Conservation (phyloP, 92 coral and sea anemone species). For the Epizoanthus illoricatus region DNA sequence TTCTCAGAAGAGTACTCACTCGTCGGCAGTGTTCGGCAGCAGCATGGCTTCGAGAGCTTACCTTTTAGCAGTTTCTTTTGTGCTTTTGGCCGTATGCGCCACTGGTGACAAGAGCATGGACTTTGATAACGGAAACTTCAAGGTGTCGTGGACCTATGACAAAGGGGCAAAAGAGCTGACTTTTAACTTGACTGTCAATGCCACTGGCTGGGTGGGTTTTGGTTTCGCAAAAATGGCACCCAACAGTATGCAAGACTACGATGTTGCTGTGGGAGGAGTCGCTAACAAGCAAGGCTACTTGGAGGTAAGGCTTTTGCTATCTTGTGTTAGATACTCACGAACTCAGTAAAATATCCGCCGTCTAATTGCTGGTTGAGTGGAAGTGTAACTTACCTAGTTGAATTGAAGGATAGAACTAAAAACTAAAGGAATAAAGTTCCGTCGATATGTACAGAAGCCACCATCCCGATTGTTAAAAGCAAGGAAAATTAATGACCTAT, state of each 20-base stretch:
- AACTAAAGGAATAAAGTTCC: too few species aligned
- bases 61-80: background rate
- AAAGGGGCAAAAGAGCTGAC: background rate
- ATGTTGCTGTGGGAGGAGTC: constrained; percentile 10
- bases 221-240: constrained; percentile 12
- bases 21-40: background rate
- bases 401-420: too few species aligned
- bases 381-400: too few species aligned
- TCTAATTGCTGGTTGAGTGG: too few species aligned
- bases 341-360: too few species aligned
- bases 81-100: background rate
- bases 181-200: constrained; percentile 1
- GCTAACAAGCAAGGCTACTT: background rate
- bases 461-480: too few species aligned
- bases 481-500: too few species aligned
- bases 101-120: background rate
- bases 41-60: constrained; percentile 3
- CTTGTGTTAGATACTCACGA: too few species aligned
- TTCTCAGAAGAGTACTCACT: too few species aligned
- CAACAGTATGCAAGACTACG: constrained; percentile 9
- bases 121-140: constrained; percentile 16
- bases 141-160: constrained; percentile 23
- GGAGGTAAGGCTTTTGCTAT: background rate
- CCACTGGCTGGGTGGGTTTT: constrained; percentile 34
- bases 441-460: too few species aligned